These are phyloP conservation scores for Oeneis ivallda DNA, from an alignment of 2,888 invertebrate genomes.

Conservation along the genomic window DNA sequence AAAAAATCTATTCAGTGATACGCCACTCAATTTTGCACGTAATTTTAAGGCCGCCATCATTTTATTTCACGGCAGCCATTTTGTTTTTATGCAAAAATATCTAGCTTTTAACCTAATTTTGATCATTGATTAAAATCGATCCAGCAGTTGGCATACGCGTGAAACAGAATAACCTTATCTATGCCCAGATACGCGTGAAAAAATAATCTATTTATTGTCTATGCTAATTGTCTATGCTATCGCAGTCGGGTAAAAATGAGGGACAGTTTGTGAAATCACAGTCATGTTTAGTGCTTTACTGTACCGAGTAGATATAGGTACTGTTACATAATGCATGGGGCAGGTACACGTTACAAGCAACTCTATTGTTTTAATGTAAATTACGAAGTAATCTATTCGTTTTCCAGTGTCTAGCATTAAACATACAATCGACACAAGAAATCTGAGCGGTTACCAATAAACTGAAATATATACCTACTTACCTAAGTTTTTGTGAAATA, in stretches of 20 bases:
- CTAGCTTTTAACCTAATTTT: too few species aligned
- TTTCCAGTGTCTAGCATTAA: slow-evolving; percentile 32
- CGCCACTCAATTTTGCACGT: too few species aligned
- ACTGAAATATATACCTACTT: slow-evolving; percentile 21
- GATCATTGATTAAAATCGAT: too few species aligned
- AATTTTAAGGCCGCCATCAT: too few species aligned
- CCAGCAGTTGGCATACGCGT: too few species aligned
- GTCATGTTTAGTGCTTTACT: slow-evolving; percentile 25
- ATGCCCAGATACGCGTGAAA: too few species aligned
- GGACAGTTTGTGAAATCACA: slow-evolving; percentile 32
- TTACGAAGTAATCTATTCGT: slow-evolving; percentile 36
- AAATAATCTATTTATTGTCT: too few species aligned
- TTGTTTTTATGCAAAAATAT: too few species aligned
- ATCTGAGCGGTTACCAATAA: slow-evolving; percentile 36
- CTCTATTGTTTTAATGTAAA: slow-evolving; percentile 40
- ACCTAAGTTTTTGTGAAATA: slow-evolving; percentile 14
- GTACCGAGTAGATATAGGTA: background rate
- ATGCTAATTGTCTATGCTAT: too few species aligned
- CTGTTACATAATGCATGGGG: slow-evolving; percentile 37
- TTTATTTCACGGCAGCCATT: too few species aligned
- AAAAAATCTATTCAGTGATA: too few species aligned
- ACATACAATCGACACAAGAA: slow-evolving; percentile 37
- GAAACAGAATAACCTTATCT: too few species aligned
- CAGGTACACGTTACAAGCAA: slow-evolving; percentile 35
- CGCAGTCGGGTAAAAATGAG: slow-evolving; percentile 28